Conservation (phyloP, 2,888 invertebrate genomes). For the Lasioglossum marginatum region DNA sequence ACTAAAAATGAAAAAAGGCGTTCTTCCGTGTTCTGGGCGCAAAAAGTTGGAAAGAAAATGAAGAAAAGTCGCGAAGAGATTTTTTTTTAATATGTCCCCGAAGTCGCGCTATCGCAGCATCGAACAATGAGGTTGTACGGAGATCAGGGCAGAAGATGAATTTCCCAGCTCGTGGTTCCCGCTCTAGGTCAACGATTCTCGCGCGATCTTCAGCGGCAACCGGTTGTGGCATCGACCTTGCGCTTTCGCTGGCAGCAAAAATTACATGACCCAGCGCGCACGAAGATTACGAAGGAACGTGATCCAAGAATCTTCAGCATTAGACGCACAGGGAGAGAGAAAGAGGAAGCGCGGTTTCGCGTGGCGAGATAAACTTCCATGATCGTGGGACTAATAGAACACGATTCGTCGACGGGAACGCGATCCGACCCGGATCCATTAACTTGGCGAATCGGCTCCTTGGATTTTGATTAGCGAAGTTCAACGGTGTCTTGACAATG, state of each 20-base stretch:
- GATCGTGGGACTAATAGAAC: constrained; percentile 57
- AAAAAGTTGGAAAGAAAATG: background rate
- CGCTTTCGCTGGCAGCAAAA: constrained; percentile 40
- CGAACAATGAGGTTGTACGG: background rate
- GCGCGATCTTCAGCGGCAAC: constrained; percentile 8
- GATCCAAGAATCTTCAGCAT: constrained; percentile 30
- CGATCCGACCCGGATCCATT: background rate
- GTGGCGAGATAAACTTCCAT: constrained; percentile 43
- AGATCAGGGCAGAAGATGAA: constrained; percentile 1
- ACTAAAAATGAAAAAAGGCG: background rate
- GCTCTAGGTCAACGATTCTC: constrained; percentile 30
- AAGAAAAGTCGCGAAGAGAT: background rate
- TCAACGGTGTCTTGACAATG: background rate
- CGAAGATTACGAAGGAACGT: constrained; percentile 47
- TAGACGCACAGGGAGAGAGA: background rate
- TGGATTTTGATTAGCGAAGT: background rate
- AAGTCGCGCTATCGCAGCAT: background rate
- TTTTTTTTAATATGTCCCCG: background rate
- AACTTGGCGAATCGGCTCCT: background rate
- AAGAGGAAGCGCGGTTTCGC: constrained; percentile 21
- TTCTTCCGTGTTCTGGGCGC: background rate
- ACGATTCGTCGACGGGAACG: constrained; percentile 36
- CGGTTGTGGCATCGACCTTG: constrained; percentile 33
- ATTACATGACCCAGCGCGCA: constrained; percentile 39
- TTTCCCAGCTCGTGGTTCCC: constrained; percentile 10